phyloP scores from a whole-genome alignment of 2,888 invertebrate genomes.

The Tridacna gigas region DNA sequence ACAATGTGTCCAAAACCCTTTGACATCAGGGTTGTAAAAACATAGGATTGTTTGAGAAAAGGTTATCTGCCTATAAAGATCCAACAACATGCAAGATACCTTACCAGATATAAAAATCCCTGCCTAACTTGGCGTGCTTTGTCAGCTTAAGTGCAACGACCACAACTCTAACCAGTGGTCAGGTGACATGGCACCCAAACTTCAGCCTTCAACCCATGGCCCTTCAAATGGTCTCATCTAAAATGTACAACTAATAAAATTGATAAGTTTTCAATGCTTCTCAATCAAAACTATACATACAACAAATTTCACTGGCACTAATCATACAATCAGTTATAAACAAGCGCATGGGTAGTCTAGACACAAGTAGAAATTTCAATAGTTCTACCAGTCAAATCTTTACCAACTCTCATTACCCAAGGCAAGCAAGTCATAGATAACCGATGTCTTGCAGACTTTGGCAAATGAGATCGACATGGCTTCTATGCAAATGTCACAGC shows the following conservation, averaged over 20 bases:
- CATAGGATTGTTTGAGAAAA: background rate
- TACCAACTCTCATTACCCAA: no score
- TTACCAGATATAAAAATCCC: conserved; percentile 52
- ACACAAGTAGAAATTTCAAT: background rate
- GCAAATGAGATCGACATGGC: no score
- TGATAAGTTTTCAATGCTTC: conserved; percentile 38
- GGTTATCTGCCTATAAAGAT: background rate
- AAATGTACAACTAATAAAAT: conserved; percentile 55
- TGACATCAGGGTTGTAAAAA: background rate
- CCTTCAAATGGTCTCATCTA: conserved; percentile 48
- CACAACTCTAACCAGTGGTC: conserved; percentile 11
- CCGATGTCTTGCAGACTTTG: no score
- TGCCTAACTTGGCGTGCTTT: conserved; percentile 28
- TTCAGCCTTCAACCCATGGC: conserved; percentile 6
- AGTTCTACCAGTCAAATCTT: no score
- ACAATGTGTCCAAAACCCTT: background rate
- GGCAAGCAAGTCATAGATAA: no score
- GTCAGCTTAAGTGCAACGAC: conserved; percentile 48
- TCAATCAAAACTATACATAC: background rate
- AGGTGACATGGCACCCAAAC: conserved; percentile 24
- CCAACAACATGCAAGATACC: conserved; percentile 51
- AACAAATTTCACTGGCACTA: background rate
- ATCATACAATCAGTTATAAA: background rate
- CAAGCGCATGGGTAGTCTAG: background rate
- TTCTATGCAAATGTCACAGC: no score